These are phyloP conservation scores for Toxotes jaculatrix DNA, from an alignment of 2,113 vertebrate species.

Conservation along the genomic window DNA sequence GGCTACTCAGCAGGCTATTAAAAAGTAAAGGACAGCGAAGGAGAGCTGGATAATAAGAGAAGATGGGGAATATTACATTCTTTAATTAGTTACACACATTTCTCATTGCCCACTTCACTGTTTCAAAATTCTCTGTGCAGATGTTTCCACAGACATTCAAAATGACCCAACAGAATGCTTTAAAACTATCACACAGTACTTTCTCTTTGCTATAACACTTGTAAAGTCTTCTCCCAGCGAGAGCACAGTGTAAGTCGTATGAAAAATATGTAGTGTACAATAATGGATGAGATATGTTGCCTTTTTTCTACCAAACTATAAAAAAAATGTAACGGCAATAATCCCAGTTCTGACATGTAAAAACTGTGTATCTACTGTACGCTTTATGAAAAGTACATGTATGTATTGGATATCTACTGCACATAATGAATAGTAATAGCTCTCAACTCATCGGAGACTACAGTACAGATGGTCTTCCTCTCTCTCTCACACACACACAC, in stretches of 20 bases:
- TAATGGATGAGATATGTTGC: background rate
- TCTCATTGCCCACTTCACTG: background rate
- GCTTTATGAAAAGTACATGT: background rate
- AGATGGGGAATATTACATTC: background rate
- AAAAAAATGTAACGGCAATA: background rate
- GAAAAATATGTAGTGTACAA: background rate
- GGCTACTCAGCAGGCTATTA: background rate
- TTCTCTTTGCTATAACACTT: background rate
- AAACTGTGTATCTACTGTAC: background rate
- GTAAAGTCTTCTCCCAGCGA: background rate
- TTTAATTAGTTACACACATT: background rate
- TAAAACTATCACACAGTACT: background rate
- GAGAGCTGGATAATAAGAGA: background rate
- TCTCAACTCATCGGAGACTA: background rate
- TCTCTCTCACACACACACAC: background rate
- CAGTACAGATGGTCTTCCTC: conserved; percentile 21
- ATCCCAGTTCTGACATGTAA: background rate
- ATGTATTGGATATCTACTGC: background rate
- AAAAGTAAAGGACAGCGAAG: background rate
- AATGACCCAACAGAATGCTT: background rate
- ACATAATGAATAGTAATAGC: background rate
- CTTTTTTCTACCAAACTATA: background rate
- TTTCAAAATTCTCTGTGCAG: background rate
- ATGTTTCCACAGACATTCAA: background rate
- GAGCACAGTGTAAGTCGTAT: background rate